phyloP scores from a whole-genome alignment of 2,113 vertebrate species.

The Ciconia stormi region DNA sequence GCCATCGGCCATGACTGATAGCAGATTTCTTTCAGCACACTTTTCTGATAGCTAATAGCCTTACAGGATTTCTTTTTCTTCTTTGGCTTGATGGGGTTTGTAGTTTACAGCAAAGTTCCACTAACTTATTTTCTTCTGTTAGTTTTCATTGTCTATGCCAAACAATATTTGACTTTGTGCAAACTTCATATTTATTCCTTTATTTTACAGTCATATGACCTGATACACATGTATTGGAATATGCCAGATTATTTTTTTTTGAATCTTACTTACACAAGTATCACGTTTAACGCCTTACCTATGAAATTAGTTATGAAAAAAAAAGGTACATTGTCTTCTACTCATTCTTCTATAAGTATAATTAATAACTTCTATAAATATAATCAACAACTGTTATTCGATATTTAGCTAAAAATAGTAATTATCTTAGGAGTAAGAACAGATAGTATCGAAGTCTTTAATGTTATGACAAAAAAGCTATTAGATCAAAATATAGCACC shows the following conservation, averaged over 20 bases:
- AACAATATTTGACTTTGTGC: not conserved
- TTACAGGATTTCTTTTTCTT: not conserved
- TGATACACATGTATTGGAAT: not conserved
- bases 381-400: not conserved
- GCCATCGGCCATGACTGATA: not conserved
- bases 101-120: not conserved
- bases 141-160: not conserved
- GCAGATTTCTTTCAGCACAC: not conserved
- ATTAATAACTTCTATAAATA: not conserved
- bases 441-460: not conserved
- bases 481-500: not conserved
- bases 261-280: not conserved
- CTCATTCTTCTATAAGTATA: not conserved
- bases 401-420: not conserved
- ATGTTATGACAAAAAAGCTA: not conserved
- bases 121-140: not conserved
- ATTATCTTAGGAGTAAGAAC: not conserved
- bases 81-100: not conserved
- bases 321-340: not conserved
- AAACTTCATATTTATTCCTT: not conserved
- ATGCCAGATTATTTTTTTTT: not conserved
- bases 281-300: not conserved
- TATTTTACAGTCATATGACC: not conserved
- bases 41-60: not conserved
- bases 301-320: not conserved